Base-by-base conservation (phyloP, 1,140 invertebrate genomes). In the Philopotamus ludificatus region DNA sequence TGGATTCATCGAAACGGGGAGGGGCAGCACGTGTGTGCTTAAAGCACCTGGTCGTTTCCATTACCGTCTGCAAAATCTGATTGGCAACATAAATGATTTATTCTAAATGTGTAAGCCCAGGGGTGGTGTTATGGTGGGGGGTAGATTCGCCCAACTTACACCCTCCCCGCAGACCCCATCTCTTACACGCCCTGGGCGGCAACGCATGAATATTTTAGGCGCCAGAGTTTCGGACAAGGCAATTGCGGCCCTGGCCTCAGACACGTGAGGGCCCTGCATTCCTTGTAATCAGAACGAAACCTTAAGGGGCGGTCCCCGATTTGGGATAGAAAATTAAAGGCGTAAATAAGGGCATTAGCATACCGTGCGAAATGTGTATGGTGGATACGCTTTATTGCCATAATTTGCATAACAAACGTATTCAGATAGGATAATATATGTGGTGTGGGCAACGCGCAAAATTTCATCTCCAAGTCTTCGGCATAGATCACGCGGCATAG, bases 161-260 rank as follows among this genome's bases (percentile, higher is more conserved):
- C 49, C 49, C n/a, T n/a, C n/a, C n/a, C n/a, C n/a, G n/a, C n/a
- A n/a, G n/a, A n/a, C n/a, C n/a, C n/a, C n/a, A n/a, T 20, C 54
- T 21, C 21, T 28, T 26, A 57, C 54, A 57, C 28, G 54, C 42
- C 23, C 28, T n/a, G 54, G 54, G 54, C 39, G 54, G 54, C 23
- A 57, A 57, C 54, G 54, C 54, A 57, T 57, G 54, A 57, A 57
- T 57, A 57, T 57, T 57, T 57, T 39, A 42, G 26, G 28, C 21
- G 42, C 42, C 12, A 21, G 34, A 57, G 42, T 20, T 57, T 57
- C 20, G 54, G 50, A 10, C 50, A 23, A 25, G 16, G 21, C 50
- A 53, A 53, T 53, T 16, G 50, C 1, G 12, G 3, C 21, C 23
- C 23, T 53, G 3, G 50, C 23, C 23, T 53, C 50, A 4, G 16